Conservation (phyloP, 64 coral and sea anemone genomes). For the Dendronephthya gigantea region DNA sequence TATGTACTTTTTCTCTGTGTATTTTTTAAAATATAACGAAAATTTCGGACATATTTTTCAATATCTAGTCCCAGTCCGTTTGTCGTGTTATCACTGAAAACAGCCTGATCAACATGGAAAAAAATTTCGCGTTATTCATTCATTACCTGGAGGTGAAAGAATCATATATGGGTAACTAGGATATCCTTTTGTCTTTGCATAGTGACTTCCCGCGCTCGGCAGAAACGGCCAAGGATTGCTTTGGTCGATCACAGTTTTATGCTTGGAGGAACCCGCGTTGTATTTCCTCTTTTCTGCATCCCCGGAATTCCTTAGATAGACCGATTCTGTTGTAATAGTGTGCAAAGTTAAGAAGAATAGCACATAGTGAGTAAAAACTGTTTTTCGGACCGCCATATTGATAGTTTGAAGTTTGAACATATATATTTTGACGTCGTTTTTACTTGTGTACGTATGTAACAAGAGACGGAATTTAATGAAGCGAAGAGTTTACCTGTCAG, state of each 20-base stretch:
- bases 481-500: background rate
- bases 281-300: background rate
- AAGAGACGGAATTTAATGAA: background rate
- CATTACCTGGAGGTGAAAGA: background rate
- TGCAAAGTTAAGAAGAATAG: background rate
- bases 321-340: background rate
- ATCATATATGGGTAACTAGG: constrained; percentile 15
- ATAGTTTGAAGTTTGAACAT: background rate
- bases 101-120: background rate
- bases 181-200: background rate
- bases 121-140: background rate
- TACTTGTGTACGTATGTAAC: background rate
- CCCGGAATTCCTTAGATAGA: background rate
- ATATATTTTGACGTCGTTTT: background rate
- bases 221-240: background rate
- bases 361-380: background rate
- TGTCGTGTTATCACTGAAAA: no score
- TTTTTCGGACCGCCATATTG: background rate
- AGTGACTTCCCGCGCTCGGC: background rate
- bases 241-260: background rate
- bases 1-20: no score
- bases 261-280: background rate
- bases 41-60: no score
- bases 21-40: no score
- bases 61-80: no score